phyloP scores from a whole-genome alignment of 1,140 invertebrate genomes.

The Mya arenaria region DNA sequence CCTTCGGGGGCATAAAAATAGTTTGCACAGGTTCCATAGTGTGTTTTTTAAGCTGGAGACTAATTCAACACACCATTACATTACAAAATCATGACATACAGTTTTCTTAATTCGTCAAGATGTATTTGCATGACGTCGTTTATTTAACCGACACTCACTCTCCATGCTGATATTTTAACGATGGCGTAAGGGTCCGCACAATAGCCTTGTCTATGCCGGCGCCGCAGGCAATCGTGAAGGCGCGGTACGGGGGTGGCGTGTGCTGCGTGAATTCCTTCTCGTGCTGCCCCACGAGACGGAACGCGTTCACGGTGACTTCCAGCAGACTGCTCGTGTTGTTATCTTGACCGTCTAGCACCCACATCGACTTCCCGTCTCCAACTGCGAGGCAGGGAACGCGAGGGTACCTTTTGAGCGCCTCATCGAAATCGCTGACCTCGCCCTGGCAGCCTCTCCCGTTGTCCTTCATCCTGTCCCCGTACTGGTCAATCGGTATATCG shows the following conservation, averaged over 20 bases:
- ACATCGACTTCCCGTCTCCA: conserved; percentile 8
- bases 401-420: not conserved
- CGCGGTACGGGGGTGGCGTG: conserved; percentile 6
- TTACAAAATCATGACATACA: too few relatives aligned
- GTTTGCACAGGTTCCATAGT: too few relatives aligned
- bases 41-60: too few relatives aligned
- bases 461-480: too few relatives aligned
- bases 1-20: too few relatives aligned
- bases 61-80: too few relatives aligned
- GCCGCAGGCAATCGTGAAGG: not conserved
- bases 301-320: conserved; percentile 4
- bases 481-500: not conserved
- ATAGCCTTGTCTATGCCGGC: not conserved
- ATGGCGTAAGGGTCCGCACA: not conserved
- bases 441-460: not conserved
- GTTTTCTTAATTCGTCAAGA: too few relatives aligned
- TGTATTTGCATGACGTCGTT: too few relatives aligned
- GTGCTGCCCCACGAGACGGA: too few relatives aligned
- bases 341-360: conserved; percentile 25
- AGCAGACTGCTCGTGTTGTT: not conserved
- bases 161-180: not conserved
- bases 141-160: too few relatives aligned
- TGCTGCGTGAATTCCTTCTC: not conserved
- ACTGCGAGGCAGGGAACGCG: not conserved
- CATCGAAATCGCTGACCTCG: not conserved